These are phyloP conservation scores for Paragorgia papillata DNA, from an alignment of 92 coral and sea anemone genomes.

Conservation along the genomic window DNA sequence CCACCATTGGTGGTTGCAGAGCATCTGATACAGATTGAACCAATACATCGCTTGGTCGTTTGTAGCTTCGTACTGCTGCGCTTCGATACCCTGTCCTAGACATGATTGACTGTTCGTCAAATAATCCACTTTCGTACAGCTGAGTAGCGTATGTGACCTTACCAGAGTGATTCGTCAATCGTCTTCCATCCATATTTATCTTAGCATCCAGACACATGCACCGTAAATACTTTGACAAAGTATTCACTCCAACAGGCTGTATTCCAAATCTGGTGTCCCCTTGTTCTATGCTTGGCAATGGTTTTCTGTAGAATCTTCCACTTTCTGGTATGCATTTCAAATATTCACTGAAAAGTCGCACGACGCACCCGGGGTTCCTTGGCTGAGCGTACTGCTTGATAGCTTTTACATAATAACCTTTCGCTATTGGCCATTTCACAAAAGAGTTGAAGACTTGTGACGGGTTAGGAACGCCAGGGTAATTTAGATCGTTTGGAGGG, in stretches of 20 bases:
- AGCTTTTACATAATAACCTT: constrained; percentile 8
- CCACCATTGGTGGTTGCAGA: constrained; percentile 41
- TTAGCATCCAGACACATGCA: constrained; percentile 14
- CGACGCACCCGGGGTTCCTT: constrained; percentile 12
- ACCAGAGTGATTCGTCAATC: constrained; percentile 46
- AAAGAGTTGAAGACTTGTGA: no score
- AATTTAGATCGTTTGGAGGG: no score
- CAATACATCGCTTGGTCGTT: constrained; percentile 36
- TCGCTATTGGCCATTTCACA: no score
- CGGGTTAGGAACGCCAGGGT: no score
- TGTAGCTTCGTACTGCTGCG: constrained; percentile 45
- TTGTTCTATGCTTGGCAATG: not conserved
- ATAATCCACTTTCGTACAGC: constrained; percentile 30
- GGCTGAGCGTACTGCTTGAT: constrained; percentile 28
- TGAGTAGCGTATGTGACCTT: constrained; percentile 47
- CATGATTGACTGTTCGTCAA: constrained; percentile 54
- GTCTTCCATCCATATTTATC: constrained; percentile 24
- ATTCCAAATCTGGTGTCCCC: constrained; percentile 15
- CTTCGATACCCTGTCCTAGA: constrained; percentile 52
- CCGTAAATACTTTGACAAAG: constrained; percentile 10
- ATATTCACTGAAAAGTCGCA: not conserved
- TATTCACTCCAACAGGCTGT: constrained; percentile 31
- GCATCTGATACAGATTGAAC: constrained; percentile 26
- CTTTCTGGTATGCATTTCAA: constrained; percentile 1
- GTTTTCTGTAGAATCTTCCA: constrained; percentile 11